A percentile compares a stretch with the other conserved stretches of the same genome.
Evolutionary conservation across 2,888 invertebrate species (phyloP).

Genomic region (Abrostola triplasia): DNA sequence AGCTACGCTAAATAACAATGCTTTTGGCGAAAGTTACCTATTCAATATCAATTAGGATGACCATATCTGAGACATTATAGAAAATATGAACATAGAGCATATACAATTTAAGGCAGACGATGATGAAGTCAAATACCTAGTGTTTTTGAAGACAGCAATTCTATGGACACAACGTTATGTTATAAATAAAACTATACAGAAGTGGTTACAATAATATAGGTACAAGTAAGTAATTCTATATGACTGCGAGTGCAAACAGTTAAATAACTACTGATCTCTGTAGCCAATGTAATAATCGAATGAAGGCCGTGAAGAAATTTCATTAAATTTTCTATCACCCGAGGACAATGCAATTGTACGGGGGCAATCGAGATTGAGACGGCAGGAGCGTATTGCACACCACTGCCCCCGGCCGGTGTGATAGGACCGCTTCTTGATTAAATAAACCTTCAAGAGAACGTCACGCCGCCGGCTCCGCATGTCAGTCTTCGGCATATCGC

Average conservation of each 20-base stretch:
- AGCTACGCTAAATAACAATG: conserved; percentile 8
- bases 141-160: no score
- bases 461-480: conserved; percentile 76
- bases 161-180: no score
- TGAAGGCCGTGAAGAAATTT: conserved; percentile 80
- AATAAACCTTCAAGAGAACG: conserved; percentile 84
- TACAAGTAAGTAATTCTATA: conserved; percentile 14
- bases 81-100: no score
- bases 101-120: no score
- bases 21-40: no score
- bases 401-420: conserved; percentile 66
- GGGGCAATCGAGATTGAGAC: conserved; percentile 84
- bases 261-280: conserved; percentile 71
- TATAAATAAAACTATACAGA: no score
- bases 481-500: conserved; percentile 80
- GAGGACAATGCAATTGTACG: conserved; percentile 82
- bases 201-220: no score
- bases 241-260: conserved; percentile 62
- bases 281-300: conserved; percentile 66
- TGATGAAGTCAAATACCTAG: no score
- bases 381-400: conserved; percentile 74
- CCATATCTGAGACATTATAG: no score
- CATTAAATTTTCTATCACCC: conserved; percentile 83
- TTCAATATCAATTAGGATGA: no score
- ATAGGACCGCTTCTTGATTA: conserved; percentile 82